Conservation (phyloP, 1,140 invertebrate genomes). For the Trichonephila clavipes region DNA sequence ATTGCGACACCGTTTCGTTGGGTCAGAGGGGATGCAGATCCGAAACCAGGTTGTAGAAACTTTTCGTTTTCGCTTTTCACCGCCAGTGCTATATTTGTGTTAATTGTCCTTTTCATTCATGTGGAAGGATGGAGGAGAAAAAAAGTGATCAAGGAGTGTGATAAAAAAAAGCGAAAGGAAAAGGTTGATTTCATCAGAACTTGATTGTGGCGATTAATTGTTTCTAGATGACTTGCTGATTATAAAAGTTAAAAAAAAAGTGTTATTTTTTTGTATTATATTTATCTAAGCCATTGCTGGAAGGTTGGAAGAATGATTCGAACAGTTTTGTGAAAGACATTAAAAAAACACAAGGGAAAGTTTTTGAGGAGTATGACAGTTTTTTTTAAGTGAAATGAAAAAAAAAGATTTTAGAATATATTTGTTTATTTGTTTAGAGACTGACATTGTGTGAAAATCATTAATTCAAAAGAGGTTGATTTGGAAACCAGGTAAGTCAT, state of each 20-base stretch:
- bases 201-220: neutral
- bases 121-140: neutral
- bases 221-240: neutral
- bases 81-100: neutral
- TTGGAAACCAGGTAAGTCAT: no score
- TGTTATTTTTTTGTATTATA: neutral
- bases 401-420: no score
- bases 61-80: neutral
- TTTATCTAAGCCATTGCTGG: neutral
- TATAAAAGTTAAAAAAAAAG: neutral
- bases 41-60: conserved; percentile 24
- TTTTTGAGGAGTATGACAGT: neutral
- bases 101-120: conserved; percentile 53
- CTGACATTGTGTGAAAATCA: no score
- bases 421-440: no score
- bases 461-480: no score
- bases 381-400: no score
- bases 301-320: neutral
- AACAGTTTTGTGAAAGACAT: neutral
- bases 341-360: neutral
- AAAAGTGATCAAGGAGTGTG: neutral
- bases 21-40: conserved; percentile 28
- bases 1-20: conserved; percentile 5
- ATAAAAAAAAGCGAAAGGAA: conserved; percentile 8
- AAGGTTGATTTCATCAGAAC: neutral